Evolutionary conservation across 2,797 vertebrate genomes (phyloP), one percentile per base, ranked within the genome.

Genomic region (Galagoides demidoff): DNA sequence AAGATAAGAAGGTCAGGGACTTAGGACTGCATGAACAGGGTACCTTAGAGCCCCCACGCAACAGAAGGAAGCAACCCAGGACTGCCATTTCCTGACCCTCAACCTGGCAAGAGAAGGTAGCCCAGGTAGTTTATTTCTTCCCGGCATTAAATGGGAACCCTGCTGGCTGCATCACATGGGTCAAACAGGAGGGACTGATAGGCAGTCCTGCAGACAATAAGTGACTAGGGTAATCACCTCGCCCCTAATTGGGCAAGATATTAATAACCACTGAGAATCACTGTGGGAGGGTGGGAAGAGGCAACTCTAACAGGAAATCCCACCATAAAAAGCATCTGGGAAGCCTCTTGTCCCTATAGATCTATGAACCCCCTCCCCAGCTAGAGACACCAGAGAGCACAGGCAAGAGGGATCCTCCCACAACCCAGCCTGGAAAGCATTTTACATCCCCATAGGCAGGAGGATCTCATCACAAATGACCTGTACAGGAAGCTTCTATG

Each of bases 201-300:
- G 52, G 20, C 10, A 55, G 7, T 22, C 14, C 14, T 29, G 31
- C 25, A 31, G 57, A 74, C 8, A 45, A 0, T 39, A 37, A 31
- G 45, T 23, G 23, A 3, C 61, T 37, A 37, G 6, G 10, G 61
- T 37, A 85, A 43, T 45, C 7, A 5, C 31, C 83, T 14, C 77
- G 52, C 86, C 89, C 8, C 29, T 13, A 20, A 7, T 4, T 5
- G 57, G 43, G n/a, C 43, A 85, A 71, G 82, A n/a, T 8, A 63
- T 4, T 63, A 59, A 79, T 45, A 10, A 45, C 34, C 6, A 8
- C 27, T 27, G 55, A 82, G 74, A 78, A 81, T 23, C 19, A 37
- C 1, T 0, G 2, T 4, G 31, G 23, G 20, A 37, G 12, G 5
- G 1, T 12, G 31, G 3, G 27, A 3, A 5, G 14, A 34, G 12